Conservation (phyloP, 2,888 invertebrate species). For the Strigamia transsilvanica region DNA sequence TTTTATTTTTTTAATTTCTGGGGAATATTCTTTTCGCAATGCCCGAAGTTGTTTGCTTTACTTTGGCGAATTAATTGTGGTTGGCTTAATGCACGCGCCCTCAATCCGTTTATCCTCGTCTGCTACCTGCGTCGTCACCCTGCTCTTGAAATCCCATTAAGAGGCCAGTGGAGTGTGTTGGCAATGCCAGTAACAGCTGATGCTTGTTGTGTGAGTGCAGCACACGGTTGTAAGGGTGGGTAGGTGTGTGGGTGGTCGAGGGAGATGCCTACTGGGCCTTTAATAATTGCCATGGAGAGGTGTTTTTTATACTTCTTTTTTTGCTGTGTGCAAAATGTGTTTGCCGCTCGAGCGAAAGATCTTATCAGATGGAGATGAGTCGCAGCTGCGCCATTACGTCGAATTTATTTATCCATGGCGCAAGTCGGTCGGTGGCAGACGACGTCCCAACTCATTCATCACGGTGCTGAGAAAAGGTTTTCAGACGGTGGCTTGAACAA, state of each 20-base stretch:
- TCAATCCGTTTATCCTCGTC: conserved; percentile 16
- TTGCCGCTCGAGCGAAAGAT: conserved; percentile 26
- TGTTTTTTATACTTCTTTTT: conserved; percentile 1
- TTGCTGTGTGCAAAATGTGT: conserved; percentile 13
- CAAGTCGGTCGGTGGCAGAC: conserved; percentile 18
- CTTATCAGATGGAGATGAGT: conserved; percentile 30
- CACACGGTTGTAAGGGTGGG: conserved; percentile 7
- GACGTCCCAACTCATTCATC: conserved; percentile 14
- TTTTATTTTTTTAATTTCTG: not conserved
- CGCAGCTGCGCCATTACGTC: conserved; percentile 12
- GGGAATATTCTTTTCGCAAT: not conserved
- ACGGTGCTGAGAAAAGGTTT: not conserved
- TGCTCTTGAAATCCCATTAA: conserved; percentile 30
- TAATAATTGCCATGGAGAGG: conserved; percentile 20
- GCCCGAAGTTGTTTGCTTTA: conserved; percentile 25
- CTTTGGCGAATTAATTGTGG: conserved; percentile 20
- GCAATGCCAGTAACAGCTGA: conserved; percentile 25
- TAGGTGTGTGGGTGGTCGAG: not conserved
- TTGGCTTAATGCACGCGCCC: conserved; percentile 9
- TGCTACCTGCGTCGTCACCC: conserved; percentile 30
- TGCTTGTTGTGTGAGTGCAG: conserved; percentile 28
- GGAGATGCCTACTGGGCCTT: conserved; percentile 1
- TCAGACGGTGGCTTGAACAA: conserved; percentile 39
- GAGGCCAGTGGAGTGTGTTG: conserved; percentile 30
- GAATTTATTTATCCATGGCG: conserved; percentile 18